Base-by-base conservation (phyloP, 2,797 vertebrate genomes). In the Coregonus suidteri region DNA sequence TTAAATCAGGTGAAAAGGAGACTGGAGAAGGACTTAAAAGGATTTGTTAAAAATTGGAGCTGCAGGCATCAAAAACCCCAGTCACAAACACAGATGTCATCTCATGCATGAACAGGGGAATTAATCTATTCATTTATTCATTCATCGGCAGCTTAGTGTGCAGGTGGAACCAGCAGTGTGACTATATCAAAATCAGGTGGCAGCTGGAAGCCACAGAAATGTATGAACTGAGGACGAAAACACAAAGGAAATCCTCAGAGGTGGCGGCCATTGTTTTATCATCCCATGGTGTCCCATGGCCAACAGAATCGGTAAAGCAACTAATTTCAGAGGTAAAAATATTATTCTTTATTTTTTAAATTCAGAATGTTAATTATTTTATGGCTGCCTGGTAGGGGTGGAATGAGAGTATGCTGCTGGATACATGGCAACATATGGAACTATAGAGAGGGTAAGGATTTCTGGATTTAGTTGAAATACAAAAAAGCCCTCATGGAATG, bases 61-160 rank as follows among this genome's bases (percentile, higher is more conserved):
- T 59, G 84, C 7, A 74, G 77, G 83, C 83, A 83, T 83, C 76
- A 84, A 84, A 86, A 75, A 76, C 68, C 54, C 71, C 25, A 53
- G 79, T 79, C 20, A 77, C 51, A 56, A 85, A 73, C 82, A 81
- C 83, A 82, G 79, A 82, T 88, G 88, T 82, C 74, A 37, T 56
- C 30, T 74, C 73, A 64, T n/a, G 34, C 56, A 73, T 74, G 69
- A 79, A 83, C 41, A 47, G 3, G 62, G 53, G 69, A 54, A 75
- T 80, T 34, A 82, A 65, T 79, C 35, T 77, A 13, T 87, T 80
- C 11, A 78, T 64, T 77, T 62, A 75, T 15, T 74, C 52, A 86
- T 77, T 81, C 83, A 76, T 76, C 59, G 59, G n/a, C 73, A 64
- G 56, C 56, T 0, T 51, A n/a, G 74, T 30, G 74, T 78, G 77